Evolutionary conservation across 2,888 invertebrate species (phyloP), one percentile per base, ranked within the genome.

Genomic region (Ormyrus labotus): DNA sequence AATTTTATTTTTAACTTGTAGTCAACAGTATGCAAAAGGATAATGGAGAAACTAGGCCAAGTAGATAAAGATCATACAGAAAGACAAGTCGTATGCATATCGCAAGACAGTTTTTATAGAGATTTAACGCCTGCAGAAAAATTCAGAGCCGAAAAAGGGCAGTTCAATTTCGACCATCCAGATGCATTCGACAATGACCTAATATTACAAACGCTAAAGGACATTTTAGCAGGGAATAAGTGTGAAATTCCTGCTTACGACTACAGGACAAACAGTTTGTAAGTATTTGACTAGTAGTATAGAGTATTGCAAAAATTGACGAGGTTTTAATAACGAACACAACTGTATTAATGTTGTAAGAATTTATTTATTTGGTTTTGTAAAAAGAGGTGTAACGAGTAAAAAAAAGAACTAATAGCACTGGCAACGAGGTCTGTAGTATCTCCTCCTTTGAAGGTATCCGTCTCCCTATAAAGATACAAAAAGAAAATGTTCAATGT

Each of bases 131-230:
- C 94, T 0, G 93, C 95, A 0, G 98, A 99, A 89, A 95, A 96
- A 85, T 91, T 94, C 0, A 95, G 95, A 84, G 97, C 97, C 3
- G 96, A 96, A 81, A 94, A 95, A 73, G 99, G 99, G 50, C 95
- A 96, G 86, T 99, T 96, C 90, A 99, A 99, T 92, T 99, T 99
- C 91, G 99, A 99, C 91, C 99, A 99, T 92, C 99, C 99, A 0
- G 98, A 97, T 91, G 98, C 99, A 0, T 98, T 99, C 90, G 97
- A 99, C 90, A 96, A 97, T 88, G 95, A 96, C 76, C 92, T 97
- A 48, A 95, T 99, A 90, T 92, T 94, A 70, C 93, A 95, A 68
- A 96, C 96, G 0, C 91, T 99, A 64, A 93, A 93, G 84, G 95
- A 96, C 86, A 96, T 99, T 83, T 92, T 97, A 19, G 94, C 94